Percentiles rank a stretch among this genome's conserved stretches.
These are phyloP conservation scores for Clarias gariepinus DNA, from an alignment of 2,113 vertebrate species.

Conservation along the genomic window DNA sequence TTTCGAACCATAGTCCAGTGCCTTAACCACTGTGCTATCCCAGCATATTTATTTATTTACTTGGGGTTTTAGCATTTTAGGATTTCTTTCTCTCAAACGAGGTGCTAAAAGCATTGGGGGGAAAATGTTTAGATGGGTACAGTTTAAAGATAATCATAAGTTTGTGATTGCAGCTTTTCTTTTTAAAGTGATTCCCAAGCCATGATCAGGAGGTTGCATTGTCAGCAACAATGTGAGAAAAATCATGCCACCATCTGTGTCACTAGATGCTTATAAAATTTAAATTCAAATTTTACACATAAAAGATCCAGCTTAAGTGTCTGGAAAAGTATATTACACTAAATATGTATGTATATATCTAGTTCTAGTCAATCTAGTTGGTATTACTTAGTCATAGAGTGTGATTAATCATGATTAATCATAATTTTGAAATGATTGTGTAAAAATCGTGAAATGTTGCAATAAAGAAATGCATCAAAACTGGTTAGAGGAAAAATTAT, in stretches of 20 bases:
- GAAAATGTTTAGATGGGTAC: conserved; percentile 39
- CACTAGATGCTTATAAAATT: not conserved
- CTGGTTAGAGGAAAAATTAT: no score
- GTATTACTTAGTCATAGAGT: no score
- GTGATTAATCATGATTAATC: no score
- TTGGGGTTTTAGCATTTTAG: conserved; percentile 34
- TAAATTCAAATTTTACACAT: no score
- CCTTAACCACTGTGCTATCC: no score
- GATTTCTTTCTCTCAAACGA: conserved; percentile 47
- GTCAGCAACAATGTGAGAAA: not conserved
- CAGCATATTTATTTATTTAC: not conserved
- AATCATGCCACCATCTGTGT: not conserved
- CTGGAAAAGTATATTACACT: not conserved
- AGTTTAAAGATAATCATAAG: not conserved
- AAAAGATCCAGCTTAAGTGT: not conserved
- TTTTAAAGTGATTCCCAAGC: not conserved
- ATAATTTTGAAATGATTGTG: no score
- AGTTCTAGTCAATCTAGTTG: no score
- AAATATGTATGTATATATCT: not conserved
- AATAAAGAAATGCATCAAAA: no score
- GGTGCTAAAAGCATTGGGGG: conserved; percentile 41
- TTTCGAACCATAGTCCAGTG: no score
- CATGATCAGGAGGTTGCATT: not conserved
- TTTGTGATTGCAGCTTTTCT: not conserved
- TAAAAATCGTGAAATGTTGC: no score